Evolutionary conservation across 2,113 vertebrate species (phyloP).

Genomic region (Sapajus apella): DNA sequence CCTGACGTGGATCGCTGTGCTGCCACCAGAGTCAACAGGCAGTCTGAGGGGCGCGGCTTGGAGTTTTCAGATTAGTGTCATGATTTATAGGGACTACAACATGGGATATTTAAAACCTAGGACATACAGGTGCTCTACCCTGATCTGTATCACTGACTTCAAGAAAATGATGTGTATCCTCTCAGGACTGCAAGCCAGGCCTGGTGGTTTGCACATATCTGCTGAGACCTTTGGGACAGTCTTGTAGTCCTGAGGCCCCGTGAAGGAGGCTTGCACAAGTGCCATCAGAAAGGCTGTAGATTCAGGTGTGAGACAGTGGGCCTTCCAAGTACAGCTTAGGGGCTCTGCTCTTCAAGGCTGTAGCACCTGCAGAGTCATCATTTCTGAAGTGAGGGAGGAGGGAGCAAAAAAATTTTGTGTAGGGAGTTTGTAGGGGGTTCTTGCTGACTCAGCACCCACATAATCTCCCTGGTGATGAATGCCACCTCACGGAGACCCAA

Average conservation of each 20-base stretch:
- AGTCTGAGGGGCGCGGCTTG: not conserved
- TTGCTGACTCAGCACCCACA: not conserved
- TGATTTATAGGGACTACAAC: not conserved
- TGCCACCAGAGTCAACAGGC: not conserved
- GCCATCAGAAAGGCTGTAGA: rapidly evolving
- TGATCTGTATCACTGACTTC: no score
- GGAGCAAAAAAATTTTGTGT: not conserved
- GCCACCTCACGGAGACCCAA: not conserved
- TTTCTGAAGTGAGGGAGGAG: not conserved
- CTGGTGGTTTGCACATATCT: not conserved
- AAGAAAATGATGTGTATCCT: not conserved
- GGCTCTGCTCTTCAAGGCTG: not conserved
- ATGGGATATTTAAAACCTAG: not conserved
- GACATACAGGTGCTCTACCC: not conserved
- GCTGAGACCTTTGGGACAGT: not conserved
- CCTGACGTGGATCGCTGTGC: not conserved
- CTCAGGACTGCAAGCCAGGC: not conserved
- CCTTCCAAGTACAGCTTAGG: not conserved
- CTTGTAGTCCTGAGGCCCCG: not conserved
- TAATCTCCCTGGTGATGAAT: not conserved
- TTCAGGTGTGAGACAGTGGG: not conserved
- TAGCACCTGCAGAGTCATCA: not conserved
- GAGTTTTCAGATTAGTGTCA: not conserved
- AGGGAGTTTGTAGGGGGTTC: not conserved
- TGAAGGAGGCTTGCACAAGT: no score